These are phyloP conservation scores for Lagocephalus sceleratus DNA, from an alignment of 2,797 vertebrate genomes.

Conservation along the genomic window DNA sequence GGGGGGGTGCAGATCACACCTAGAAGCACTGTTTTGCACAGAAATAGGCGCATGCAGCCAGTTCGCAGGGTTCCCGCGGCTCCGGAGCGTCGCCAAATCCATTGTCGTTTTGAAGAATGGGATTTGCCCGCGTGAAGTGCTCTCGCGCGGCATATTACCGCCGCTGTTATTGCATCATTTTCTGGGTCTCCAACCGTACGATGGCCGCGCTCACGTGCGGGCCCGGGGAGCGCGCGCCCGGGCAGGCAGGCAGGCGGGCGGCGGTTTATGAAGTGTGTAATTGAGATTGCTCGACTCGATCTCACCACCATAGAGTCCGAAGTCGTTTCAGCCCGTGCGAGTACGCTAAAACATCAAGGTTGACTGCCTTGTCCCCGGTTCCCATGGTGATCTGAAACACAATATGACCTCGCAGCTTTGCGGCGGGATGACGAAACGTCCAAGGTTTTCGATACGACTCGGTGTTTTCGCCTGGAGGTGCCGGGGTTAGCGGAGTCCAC, in stretches of 20 bases:
- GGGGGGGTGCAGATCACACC: conserved; percentile 14
- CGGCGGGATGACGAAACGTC: conserved; percentile 60
- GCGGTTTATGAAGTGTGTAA: conserved; percentile 48
- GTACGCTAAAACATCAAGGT: conserved; percentile 48
- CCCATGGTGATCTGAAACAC: conserved; percentile 46
- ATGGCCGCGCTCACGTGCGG: conserved; percentile 12
- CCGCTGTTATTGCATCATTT: conserved; percentile 55
- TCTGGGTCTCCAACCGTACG: conserved; percentile 40
- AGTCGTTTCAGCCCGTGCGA: conserved; percentile 37
- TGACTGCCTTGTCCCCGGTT: conserved; percentile 33
- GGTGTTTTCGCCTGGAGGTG: conserved; percentile 47
- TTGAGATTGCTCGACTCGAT: conserved; percentile 55
- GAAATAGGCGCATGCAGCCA: conserved; percentile 30
- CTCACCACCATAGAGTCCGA: conserved; percentile 45
- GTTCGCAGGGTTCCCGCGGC: conserved; percentile 48
- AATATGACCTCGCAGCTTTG: conserved; percentile 44
- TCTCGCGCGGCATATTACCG: conserved; percentile 53
- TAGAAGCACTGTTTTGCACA: conserved; percentile 39
- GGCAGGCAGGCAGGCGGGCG: conserved; percentile 21
- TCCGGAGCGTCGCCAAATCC: conserved; percentile 48
- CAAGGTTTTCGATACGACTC: conserved; percentile 34
- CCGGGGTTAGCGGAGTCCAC: conserved; percentile 36
- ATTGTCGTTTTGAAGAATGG: conserved; percentile 60
- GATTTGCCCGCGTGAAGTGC: conserved; percentile 52
- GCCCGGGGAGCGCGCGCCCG: conserved; percentile 15